Conservation (phyloP, 2,888 invertebrate species). For the Drosophila imparisetae region DNA sequence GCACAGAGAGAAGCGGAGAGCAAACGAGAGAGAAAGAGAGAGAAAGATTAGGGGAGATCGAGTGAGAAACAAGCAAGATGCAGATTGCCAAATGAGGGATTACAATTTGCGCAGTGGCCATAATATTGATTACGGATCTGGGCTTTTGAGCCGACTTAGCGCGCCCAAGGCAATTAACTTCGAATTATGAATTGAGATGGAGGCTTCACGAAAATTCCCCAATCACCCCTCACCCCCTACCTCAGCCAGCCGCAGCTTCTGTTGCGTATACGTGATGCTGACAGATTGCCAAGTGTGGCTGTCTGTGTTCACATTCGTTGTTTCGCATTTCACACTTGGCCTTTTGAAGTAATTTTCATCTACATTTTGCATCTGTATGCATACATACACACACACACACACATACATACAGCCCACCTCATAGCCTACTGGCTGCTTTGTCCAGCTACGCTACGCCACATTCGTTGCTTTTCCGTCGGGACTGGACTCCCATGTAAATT, state of each 20-base stretch:
- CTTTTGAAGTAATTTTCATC: slow-evolving; percentile 23
- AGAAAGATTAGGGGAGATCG: background rate
- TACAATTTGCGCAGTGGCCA: slow-evolving; percentile 51
- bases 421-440: background rate
- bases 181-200: slow-evolving; percentile 52
- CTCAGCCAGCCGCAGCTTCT: background rate
- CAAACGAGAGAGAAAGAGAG: background rate
- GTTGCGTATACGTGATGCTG: slow-evolving; percentile 30
- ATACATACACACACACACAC: background rate
- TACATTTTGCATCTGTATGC: slow-evolving; percentile 10
- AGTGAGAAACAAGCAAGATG: background rate
- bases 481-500: slow-evolving; percentile 36
- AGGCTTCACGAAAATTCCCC: background rate
- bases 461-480: slow-evolving; percentile 25
- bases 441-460: slow-evolving; percentile 13
- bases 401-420: background rate
- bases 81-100: slow-evolving; percentile 32
- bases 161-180: slow-evolving; percentile 64
- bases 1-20: background rate
- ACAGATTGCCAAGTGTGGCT: slow-evolving; percentile 32
- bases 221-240: background rate
- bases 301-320: slow-evolving; percentile 28
- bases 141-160: slow-evolving; percentile 48
- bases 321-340: slow-evolving; percentile 40
- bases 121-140: slow-evolving; percentile 63